Evolutionary conservation across 2,888 invertebrate species (phyloP).

Genomic region (Hypomecis punctinalis): DNA sequence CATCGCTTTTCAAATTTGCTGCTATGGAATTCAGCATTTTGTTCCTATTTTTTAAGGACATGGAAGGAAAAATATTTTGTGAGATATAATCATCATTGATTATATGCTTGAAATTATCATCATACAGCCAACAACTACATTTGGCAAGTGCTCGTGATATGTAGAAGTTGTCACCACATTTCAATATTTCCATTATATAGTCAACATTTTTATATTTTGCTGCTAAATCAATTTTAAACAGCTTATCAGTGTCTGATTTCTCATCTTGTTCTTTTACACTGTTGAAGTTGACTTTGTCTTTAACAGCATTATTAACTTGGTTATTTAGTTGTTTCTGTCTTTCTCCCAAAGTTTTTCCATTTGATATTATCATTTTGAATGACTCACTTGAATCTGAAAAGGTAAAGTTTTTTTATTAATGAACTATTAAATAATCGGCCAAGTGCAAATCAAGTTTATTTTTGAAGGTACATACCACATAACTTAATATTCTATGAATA

Average conservation of each 20-base stretch:
- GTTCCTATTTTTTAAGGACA: constrained; percentile 67
- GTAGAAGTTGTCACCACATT: constrained; percentile 62
- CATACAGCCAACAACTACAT: constrained; percentile 63
- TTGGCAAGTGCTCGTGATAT: constrained; percentile 62
- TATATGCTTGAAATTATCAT: constrained; percentile 51
- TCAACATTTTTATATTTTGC: constrained; percentile 60
- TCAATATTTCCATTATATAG: constrained; percentile 62
- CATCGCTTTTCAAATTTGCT: constrained; percentile 50
- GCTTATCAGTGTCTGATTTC: constrained; percentile 59
- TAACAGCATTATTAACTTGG: constrained; percentile 52
- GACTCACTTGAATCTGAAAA: constrained; percentile 37
- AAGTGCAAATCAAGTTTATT: too few species aligned
- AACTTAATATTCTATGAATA: too few species aligned
- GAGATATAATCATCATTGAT: constrained; percentile 62
- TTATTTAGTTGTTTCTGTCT: constrained; percentile 57
- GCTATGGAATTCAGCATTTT: constrained; percentile 59
- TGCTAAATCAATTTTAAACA: constrained; percentile 70
- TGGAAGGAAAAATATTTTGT: constrained; percentile 60
- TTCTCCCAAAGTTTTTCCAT: constrained; percentile 53
- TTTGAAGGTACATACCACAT: not conserved
- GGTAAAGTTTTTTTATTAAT: not conserved
- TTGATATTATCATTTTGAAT: constrained; percentile 52
- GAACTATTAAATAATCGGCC: too few species aligned
- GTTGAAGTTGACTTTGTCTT: constrained; percentile 47
- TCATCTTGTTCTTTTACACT: constrained; percentile 48